phyloP scores from a whole-genome alignment of 2,888 invertebrate species.

The Ectropis crepuscularia region DNA sequence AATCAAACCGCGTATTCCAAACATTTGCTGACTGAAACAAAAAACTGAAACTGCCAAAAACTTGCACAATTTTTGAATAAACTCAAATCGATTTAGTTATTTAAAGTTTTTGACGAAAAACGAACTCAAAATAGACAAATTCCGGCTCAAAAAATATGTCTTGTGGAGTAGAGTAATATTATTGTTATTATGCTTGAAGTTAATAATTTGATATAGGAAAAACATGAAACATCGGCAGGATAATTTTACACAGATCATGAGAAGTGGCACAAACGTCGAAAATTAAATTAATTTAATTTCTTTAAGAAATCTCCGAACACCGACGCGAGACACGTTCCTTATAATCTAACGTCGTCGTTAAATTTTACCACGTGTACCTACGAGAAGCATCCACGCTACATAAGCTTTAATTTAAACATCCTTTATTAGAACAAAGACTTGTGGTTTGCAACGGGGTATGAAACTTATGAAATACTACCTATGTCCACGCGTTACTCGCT shows the following conservation, averaged over 20 bases:
- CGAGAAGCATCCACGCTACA: slow-evolving; percentile 16
- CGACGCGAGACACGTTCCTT: slow-evolving; percentile 7
- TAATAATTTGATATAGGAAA: too few relatives aligned
- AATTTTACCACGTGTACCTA: slow-evolving; percentile 16
- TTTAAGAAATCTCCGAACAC: slow-evolving; percentile 3
- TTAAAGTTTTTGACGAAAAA: too few relatives aligned
- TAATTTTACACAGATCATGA: background rate
- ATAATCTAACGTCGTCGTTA: slow-evolving; percentile 8
- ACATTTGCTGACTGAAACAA: too few relatives aligned
- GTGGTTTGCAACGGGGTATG: slow-evolving; percentile 26
- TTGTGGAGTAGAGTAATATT: too few relatives aligned
- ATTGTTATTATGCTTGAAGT: too few relatives aligned
- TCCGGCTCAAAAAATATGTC: too few relatives aligned
- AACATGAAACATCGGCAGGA: too few relatives aligned
- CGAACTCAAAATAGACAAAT: too few relatives aligned
- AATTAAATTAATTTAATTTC: slow-evolving; percentile 1
- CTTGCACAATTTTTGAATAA: too few relatives aligned
- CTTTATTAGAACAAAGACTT: slow-evolving; percentile 27
- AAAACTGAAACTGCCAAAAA: too few relatives aligned
- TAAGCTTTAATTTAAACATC: slow-evolving; percentile 30
- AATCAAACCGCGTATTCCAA: too few relatives aligned
- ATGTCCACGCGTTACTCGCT: slow-evolving; percentile 25
- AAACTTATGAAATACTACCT: slow-evolving; percentile 27
- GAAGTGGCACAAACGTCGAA: background rate
- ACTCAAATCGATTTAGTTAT: too few relatives aligned